These are phyloP conservation scores for Micromys minutus DNA, from an alignment of 2,113 vertebrate genomes.

Conservation along the genomic window DNA sequence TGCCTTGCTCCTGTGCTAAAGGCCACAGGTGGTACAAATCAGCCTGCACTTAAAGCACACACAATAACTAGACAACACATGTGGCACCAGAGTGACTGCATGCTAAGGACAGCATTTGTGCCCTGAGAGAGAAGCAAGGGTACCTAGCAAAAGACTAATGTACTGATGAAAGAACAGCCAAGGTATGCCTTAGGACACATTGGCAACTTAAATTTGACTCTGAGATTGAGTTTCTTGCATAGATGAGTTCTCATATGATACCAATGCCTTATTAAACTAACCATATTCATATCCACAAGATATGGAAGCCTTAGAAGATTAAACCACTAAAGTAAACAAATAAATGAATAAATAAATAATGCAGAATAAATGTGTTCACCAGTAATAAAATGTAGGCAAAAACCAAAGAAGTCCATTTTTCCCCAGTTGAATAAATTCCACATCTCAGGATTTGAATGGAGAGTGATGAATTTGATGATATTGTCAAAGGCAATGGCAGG, in stretches of 20 bases:
- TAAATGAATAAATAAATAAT: conserved; percentile 44
- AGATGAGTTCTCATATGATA: not conserved
- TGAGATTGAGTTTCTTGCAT: not conserved
- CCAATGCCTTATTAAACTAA: not conserved
- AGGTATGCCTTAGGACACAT: not conserved
- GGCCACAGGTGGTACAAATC: not conserved
- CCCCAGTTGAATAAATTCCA: not conserved
- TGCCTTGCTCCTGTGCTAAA: accelerated
- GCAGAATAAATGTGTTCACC: conserved; percentile 41
- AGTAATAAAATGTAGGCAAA: conserved; percentile 14
- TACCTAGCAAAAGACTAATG: too few species aligned
- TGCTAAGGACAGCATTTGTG: not conserved
- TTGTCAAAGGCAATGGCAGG: not conserved
- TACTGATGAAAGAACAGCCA: not conserved
- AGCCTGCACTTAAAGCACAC: not conserved
- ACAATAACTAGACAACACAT: not conserved
- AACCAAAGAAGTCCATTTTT: conserved; percentile 38
- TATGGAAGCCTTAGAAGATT: not conserved
- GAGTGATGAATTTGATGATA: conserved; percentile 21
- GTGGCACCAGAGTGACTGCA: accelerated
- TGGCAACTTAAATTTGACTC: not conserved
- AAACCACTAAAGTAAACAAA: not conserved
- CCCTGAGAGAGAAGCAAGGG: not conserved
- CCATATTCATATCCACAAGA: not conserved
- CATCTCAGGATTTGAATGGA: conserved; percentile 8